Percentiles rank a stretch among this genome's conserved stretches.
Evolutionary conservation across 2,113 vertebrate species (phyloP).

Genomic region (Emydocephalus ijimae): DNA sequence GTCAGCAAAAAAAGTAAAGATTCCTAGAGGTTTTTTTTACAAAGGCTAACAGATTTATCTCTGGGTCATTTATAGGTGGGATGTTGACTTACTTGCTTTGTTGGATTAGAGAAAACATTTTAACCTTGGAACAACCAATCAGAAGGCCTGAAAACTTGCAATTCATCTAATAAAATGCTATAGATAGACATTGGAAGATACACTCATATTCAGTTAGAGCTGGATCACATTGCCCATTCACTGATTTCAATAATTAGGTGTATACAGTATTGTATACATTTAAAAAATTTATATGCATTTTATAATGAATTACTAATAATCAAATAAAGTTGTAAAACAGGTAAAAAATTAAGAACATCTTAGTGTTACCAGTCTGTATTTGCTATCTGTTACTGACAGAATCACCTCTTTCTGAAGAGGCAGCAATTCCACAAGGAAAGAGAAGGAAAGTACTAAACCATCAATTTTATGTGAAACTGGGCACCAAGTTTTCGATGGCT

Average conservation of each 20-base stretch:
- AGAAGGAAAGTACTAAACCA: neutral
- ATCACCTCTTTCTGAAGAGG: neutral
- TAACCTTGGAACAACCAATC: neutral
- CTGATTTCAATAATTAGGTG: neutral
- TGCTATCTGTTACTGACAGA: neutral
- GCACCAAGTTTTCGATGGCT: neutral
- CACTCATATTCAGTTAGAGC: neutral
- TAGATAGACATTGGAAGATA: neutral
- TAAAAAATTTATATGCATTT: neutral
- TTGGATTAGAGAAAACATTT: constrained; percentile 33
- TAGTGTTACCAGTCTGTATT: neutral
- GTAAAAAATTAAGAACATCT: neutral
- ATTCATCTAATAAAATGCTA: neutral
- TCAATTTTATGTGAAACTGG: neutral
- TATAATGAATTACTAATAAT: neutral
- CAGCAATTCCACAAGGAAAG: neutral
- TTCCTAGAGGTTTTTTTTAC: constrained; percentile 50
- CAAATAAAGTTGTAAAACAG: neutral
- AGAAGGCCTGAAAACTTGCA: neutral
- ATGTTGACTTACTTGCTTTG: constrained; percentile 10
- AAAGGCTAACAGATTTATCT: constrained; percentile 58
- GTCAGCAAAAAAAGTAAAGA: constrained; percentile 40
- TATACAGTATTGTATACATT: neutral
- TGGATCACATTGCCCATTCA: neutral
- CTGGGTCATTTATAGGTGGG: constrained; percentile 50